Base-by-base conservation (phyloP, 2,113 vertebrate species). In the Ornithorhynchus anatinus region DNA sequence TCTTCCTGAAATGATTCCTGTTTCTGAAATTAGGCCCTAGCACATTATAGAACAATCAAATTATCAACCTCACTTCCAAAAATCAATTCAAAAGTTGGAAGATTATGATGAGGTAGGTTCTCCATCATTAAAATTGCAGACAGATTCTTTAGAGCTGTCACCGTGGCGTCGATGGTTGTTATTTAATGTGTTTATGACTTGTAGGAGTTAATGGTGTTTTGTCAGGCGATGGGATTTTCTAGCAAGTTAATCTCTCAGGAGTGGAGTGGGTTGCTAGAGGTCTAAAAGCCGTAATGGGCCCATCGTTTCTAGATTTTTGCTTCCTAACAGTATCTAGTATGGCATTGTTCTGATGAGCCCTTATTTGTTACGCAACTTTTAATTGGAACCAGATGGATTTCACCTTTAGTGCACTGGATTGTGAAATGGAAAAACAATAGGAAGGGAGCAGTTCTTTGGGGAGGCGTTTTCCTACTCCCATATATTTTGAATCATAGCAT, bases 31-130 rank as follows among this genome's bases (percentile, higher is more conserved):
- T 66, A 87, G 32, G 74, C 25, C 47, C 82, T 84, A 75, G 15
- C 79, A 83, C 68, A 75, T 89, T 88, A 84, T 61, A 79, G 75
- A 89, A 88, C 84, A 92, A 89, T 89, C 72, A 89, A 76, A 88
- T 88, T 88, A 87, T 80, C 71, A 87, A 60, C 66, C 69, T 84
- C 50, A 37, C 61, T 88, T 69, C 38, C 59, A 80, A 75, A 73
- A 54, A 91, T 91, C 77, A 85, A 73, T 85, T 88, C 12, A 0
- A 22, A 72, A 62, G 60, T 82, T 59, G 79, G 31, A 71, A 72
- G 84, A 83, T 72, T 80, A 64, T 72, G 79, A 77, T 81, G 56
- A 87, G 77, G 80, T 81, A 85, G 35, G 51, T 77, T 89, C 73
- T 87, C 73, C 22, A 65, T 88, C 76, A 85, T 71, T 88, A 88